These are phyloP conservation scores for Puma concolor DNA, from an alignment of 2,113 vertebrate genomes.

Conservation along the genomic window DNA sequence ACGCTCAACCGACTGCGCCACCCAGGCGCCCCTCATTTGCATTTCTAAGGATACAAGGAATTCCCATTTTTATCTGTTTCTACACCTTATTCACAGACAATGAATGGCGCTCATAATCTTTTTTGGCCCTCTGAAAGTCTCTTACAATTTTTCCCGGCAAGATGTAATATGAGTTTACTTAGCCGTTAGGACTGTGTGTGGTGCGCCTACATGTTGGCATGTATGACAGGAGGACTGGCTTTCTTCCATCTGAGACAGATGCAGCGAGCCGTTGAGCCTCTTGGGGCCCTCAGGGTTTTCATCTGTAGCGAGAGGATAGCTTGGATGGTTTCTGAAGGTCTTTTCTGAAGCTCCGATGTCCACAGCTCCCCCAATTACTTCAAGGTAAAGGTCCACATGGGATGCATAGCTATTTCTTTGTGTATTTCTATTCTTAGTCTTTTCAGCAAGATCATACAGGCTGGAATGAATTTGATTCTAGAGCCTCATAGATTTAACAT, in stretches of 20 bases:
- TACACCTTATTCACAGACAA: not conserved
- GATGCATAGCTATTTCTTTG: not conserved
- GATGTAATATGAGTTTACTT: not conserved
- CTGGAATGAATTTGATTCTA: not conserved
- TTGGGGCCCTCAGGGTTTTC: not conserved
- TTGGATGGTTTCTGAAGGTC: not conserved
- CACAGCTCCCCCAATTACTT: not conserved
- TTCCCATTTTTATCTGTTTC: constrained; percentile 30
- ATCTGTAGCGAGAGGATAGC: not conserved
- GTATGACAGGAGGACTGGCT: not conserved
- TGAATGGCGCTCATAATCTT: not conserved
- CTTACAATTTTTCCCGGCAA: not conserved
- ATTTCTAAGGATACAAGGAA: not conserved
- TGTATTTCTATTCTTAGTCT: not conserved
- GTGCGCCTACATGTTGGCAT: no score
- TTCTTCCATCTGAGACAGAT: not conserved
- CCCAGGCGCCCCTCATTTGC: no score
- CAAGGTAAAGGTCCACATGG: not conserved
- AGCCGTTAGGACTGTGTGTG: not conserved
- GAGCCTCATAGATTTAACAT: not conserved
- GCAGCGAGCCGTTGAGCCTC: not conserved
- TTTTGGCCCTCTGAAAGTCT: not conserved
- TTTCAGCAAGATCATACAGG: not conserved
- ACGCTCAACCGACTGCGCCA: no score
- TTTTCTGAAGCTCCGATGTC: not conserved